These are phyloP conservation scores for Trachymyrmex septentrionalis DNA, from an alignment of 1,140 invertebrate species.

Conservation along the genomic window DNA sequence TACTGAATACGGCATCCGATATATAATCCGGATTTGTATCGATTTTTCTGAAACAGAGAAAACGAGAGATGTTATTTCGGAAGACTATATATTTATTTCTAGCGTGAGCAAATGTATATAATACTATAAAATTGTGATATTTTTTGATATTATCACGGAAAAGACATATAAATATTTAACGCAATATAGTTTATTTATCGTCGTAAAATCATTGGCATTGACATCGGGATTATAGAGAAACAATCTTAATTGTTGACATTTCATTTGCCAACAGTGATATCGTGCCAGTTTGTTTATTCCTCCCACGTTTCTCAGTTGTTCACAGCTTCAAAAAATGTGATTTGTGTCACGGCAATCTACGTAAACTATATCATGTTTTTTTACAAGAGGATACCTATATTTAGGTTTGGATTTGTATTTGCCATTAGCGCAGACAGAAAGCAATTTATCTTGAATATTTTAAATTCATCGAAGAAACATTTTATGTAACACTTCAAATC, in stretches of 20 bases:
- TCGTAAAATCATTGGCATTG: neutral
- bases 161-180: neutral
- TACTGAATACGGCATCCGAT: slow-evolving; percentile 49
- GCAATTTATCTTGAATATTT: neutral
- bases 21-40: slow-evolving; percentile 31
- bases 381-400: neutral
- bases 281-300: slow-evolving; percentile 29
- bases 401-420: neutral
- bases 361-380: neutral
- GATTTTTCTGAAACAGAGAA: slow-evolving; percentile 62
- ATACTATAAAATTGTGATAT: neutral
- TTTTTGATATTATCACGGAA: neutral
- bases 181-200: neutral
- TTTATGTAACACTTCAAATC: slow-evolving; percentile 4
- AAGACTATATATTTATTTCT: neutral
- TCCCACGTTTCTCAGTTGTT: slow-evolving; percentile 10
- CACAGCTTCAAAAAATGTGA: neutral
- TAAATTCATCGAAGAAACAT: neutral
- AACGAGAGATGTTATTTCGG: neutral
- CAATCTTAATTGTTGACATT: slow-evolving; percentile 45
- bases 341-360: neutral
- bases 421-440: neutral
- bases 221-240: neutral
- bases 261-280: slow-evolving; percentile 18
- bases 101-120: neutral